Evolutionary conservation across 2,113 vertebrate genomes (phyloP).

Genomic region (Gadus macrocephalus): DNA sequence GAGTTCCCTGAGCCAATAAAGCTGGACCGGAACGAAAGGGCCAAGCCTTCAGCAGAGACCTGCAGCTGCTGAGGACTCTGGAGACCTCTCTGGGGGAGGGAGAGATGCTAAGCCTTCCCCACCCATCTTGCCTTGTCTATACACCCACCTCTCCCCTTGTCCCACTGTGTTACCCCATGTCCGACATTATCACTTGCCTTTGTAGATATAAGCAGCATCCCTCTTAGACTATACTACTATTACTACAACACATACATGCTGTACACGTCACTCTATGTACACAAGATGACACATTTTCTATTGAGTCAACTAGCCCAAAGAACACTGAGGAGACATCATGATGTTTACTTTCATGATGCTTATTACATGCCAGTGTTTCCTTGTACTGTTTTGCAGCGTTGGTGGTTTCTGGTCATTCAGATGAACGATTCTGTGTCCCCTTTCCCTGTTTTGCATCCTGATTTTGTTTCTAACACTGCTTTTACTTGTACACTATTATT

Average conservation of each 20-base stretch:
- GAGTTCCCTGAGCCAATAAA: slow-evolving; percentile 96
- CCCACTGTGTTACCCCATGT: slow-evolving; percentile 66
- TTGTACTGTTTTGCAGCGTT: slow-evolving; percentile 21
- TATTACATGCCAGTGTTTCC: slow-evolving; percentile 44
- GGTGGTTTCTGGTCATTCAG: slow-evolving; percentile 36
- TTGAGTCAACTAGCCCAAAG: slow-evolving; percentile 57
- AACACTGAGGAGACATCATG: slow-evolving; percentile 45
- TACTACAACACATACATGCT: slow-evolving; percentile 37
- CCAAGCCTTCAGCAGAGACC: slow-evolving; percentile 83
- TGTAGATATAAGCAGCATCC: slow-evolving; percentile 50
- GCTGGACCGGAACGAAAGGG: slow-evolving; percentile 89
- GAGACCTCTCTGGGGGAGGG: slow-evolving; percentile 54
- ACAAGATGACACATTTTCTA: slow-evolving; percentile 57
- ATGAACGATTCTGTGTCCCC: slow-evolving; percentile 32
- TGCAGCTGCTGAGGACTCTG: slow-evolving; percentile 89
- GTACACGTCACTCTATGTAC: slow-evolving; percentile 49
- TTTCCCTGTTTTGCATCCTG: slow-evolving; percentile 36
- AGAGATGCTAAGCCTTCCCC: slow-evolving; percentile 28
- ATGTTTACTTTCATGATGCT: slow-evolving; percentile 48
- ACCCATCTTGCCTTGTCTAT: slow-evolving; percentile 68
- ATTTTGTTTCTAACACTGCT: slow-evolving; percentile 42
- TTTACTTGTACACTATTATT: slow-evolving; percentile 47
- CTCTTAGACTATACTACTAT: slow-evolving; percentile 49
- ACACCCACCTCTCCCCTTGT: slow-evolving; percentile 59
- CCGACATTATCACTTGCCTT: slow-evolving; percentile 36